Conservation (phyloP, 1,140 invertebrate species). For the Goniozus legneri region DNA sequence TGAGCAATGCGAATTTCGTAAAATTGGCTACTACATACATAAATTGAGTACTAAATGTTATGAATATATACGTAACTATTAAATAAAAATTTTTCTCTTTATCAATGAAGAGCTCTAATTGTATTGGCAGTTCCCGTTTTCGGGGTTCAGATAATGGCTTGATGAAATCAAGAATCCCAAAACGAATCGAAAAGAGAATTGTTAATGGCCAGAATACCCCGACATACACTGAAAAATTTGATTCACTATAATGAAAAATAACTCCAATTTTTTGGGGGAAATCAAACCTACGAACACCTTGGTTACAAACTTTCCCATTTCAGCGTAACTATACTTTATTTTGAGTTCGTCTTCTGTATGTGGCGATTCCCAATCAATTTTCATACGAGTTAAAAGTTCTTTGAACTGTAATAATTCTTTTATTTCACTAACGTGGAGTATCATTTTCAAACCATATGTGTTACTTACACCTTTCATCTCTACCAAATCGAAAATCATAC, state of each 20-base stretch:
- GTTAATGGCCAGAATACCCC: background rate
- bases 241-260: too few relatives aligned
- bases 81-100: conserved; percentile 12
- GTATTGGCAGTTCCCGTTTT: background rate
- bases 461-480: too few relatives aligned
- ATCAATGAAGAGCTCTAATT: conserved; percentile 7
- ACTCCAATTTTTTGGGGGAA: too few relatives aligned
- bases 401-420: too few relatives aligned
- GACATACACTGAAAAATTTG: background rate
- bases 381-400: too few relatives aligned
- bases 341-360: too few relatives aligned
- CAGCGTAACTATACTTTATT: background rate
- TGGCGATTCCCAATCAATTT: too few relatives aligned
- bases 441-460: too few relatives aligned
- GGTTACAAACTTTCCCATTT: background rate
- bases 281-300: background rate
- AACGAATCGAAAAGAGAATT: background rate
- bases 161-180: conserved; percentile 4
- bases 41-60: background rate
- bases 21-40: background rate
- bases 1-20: too few relatives aligned
- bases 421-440: too few relatives aligned
- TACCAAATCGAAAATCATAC: too few relatives aligned
- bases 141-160: conserved; percentile 5
- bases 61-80: background rate